Evolutionary conservation across 2,797 vertebrate genomes (phyloP), one percentile per base, ranked within the genome.

Genomic region (Lepilemur ruficaudatus): DNA sequence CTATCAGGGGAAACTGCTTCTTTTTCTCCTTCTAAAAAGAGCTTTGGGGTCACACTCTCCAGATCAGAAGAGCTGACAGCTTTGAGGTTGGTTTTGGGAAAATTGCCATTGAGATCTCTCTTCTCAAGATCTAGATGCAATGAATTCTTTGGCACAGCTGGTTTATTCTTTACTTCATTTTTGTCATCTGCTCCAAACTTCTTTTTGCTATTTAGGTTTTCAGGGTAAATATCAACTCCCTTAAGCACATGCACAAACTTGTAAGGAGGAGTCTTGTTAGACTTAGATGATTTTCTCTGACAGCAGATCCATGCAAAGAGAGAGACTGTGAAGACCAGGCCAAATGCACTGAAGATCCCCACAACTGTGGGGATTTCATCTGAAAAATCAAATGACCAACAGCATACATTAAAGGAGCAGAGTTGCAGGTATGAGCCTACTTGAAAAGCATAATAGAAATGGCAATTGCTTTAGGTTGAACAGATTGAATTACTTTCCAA

Each of bases 221-320:
- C 99, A 0, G 99, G 99, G 94, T 99, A 99, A 97, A 99, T 99
- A 98, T 99, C 99, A 50, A 99, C 99, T 30, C 99, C 99, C 97
- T 99, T 99, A 78, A 99, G 99, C 98, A 99, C 99, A 98, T 99
- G 99, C 76, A 99, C 99, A 97, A 99, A 99, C 98, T 99, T 99
- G 97, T 99, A 99, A 0, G 99, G 99, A 85, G 99, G 99, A 7
- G 99, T 99, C 98, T 99, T 99, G 98, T 99, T 99, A 90, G 99
- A 98, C 98, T 99, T 99, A 72, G 99, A 98, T 96, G 99, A 99
- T 98, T 99, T 99, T 95, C 99, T 99, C 94, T 99, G 99, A 97
- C 99, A 99, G 98, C 99, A 99, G 98, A 99, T 99, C 99, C 99
- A 99, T 32, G 99, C 99, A 96, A 99, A 99, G 73, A 99, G 99